A percentile compares a stretch with the other conserved stretches of the same genome.
These are phyloP conservation scores for Cantharis nigra DNA, from an alignment of 2,888 invertebrate species.

Conservation along the genomic window DNA sequence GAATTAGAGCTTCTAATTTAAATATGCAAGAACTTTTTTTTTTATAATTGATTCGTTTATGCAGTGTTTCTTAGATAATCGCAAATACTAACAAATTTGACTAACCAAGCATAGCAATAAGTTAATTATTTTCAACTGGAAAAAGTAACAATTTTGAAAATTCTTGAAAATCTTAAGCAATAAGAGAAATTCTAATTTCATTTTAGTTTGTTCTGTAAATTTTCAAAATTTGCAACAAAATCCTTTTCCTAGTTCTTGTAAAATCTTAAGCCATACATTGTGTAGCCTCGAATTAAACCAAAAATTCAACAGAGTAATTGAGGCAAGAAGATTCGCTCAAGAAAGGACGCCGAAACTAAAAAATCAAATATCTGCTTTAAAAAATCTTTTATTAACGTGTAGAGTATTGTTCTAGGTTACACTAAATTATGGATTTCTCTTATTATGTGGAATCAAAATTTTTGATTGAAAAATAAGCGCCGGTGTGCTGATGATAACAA, in stretches of 20 bases:
- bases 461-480: neutral
- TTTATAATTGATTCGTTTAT: no score
- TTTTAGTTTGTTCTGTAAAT: neutral
- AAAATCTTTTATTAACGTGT: constrained; percentile 23
- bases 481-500: neutral
- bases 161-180: neutral
- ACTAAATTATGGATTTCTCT: neutral
- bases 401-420: constrained; percentile 24
- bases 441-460: neutral
- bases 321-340: constrained; percentile 18
- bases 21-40: neutral
- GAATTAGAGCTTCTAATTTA: neutral
- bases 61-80: no score
- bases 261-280: constrained; percentile 35
- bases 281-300: constrained; percentile 7
- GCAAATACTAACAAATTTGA: neutral
- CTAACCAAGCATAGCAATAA: neutral
- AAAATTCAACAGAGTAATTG: constrained; percentile 4
- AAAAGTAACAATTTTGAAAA: no score
- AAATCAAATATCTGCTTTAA: constrained; percentile 19
- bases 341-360: constrained; percentile 10
- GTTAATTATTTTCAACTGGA: neutral
- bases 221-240: neutral
- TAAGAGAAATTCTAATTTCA: neutral
- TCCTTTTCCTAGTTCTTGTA: constrained; percentile 6